A percentile compares a stretch with the other conserved stretches of the same genome.
Evolutionary conservation across 2,888 invertebrate species (phyloP).

Genomic region (Ochropleura leucogaster): DNA sequence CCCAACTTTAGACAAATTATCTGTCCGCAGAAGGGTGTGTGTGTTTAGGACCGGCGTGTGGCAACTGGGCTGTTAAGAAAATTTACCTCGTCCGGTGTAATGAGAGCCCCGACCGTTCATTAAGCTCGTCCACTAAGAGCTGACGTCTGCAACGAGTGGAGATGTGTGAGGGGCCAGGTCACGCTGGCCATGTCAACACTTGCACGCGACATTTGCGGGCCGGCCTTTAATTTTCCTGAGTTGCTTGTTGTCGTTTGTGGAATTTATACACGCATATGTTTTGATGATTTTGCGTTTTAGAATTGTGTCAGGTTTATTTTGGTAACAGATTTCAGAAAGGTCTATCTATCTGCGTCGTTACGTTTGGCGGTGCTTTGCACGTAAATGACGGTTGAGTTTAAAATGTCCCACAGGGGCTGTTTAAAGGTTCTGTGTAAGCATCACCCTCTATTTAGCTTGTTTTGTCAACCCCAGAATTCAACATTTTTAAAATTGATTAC

Average conservation of each 20-base stretch:
- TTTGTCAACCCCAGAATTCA: not conserved
- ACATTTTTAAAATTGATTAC: not conserved
- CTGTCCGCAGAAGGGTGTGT: conserved; percentile 76
- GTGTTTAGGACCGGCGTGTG: conserved; percentile 78
- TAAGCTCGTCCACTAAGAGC: conserved; percentile 48
- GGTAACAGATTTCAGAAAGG: conserved; percentile 62
- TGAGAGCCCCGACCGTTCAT: conserved; percentile 69
- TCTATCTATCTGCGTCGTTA: conserved; percentile 41
- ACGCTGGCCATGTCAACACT: conserved; percentile 69
- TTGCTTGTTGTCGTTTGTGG: conserved; percentile 71
- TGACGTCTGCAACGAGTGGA: conserved; percentile 24
- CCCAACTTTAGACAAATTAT: conserved; percentile 79
- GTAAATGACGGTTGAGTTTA: conserved; percentile 53
- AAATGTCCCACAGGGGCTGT: conserved; percentile 19
- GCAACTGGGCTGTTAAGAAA: conserved; percentile 75
- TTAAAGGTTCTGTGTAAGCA: conserved; percentile 27
- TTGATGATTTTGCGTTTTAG: conserved; percentile 66
- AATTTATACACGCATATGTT: conserved; percentile 65
- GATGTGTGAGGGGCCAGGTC: conserved; percentile 63
- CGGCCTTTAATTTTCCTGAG: conserved; percentile 72
- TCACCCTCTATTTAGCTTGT: conserved; percentile 4
- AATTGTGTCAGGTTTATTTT: conserved; percentile 59
- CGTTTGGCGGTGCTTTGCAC: conserved; percentile 46
- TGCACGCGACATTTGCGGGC: conserved; percentile 73
- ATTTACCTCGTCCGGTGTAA: conserved; percentile 67